A percentile compares a stretch with the other conserved stretches of the same genome.
phyloP scores from a whole-genome alignment of 1,140 invertebrate species.

The Agrilus planipennis region DNA sequence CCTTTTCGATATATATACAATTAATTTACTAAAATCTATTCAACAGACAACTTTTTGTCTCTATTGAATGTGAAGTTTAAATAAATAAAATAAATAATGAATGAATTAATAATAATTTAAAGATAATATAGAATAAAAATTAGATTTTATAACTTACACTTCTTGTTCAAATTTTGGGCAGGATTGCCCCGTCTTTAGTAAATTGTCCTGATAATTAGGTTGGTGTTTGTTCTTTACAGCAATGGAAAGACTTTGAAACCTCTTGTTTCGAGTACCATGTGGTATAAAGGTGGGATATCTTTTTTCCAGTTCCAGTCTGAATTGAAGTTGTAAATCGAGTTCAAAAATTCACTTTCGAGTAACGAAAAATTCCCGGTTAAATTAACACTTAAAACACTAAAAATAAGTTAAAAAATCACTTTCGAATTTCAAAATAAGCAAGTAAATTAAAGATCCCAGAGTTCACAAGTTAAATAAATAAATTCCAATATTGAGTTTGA shows the following conservation, averaged over 20 bases:
- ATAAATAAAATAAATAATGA: too few species aligned
- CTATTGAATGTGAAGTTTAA: too few species aligned
- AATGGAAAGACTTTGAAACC: too few species aligned
- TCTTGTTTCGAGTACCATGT: conserved; percentile 13
- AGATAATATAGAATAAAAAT: too few species aligned
- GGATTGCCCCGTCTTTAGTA: conserved; percentile 33
- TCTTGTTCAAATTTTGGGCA: conserved; percentile 32
- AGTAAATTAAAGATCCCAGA: not conserved
- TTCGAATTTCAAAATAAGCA: conserved; percentile 1
- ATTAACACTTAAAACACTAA: not conserved
- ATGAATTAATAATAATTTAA: too few species aligned
- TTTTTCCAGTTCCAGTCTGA: conserved; percentile 22
- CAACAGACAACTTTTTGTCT: too few species aligned
- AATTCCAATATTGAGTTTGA: conserved; percentile 2
- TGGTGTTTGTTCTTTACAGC: too few species aligned
- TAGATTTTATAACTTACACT: conserved; percentile 24
- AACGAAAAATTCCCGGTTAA: conserved; percentile 3
- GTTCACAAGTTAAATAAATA: conserved; percentile 4
- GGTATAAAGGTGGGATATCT: conserved; percentile 6
- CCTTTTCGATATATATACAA: too few species aligned
- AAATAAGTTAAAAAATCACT: conserved; percentile 1
- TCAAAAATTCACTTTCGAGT: not conserved
- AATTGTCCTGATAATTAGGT: too few species aligned
- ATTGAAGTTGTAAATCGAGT: not conserved
- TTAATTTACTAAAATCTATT: conserved; percentile 6